phyloP scores from a whole-genome alignment of 2,888 invertebrate genomes.

The Tiliacea aurago region DNA sequence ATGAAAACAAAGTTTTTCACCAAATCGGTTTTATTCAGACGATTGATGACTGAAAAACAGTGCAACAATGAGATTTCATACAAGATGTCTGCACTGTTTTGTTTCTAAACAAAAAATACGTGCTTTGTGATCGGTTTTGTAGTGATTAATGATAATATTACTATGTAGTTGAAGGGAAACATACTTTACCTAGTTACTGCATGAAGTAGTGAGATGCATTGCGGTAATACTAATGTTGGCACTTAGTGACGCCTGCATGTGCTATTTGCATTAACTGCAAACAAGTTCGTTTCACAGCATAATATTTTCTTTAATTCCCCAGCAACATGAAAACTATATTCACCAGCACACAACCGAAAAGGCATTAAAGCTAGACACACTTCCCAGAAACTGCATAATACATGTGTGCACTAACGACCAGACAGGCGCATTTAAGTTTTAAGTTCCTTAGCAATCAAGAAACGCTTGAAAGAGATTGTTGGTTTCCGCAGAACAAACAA shows the following conservation, averaged over 20 bases:
- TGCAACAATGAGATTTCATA: too few relatives aligned
- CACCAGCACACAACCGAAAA: conserved; percentile 37
- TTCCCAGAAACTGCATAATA: conserved; percentile 62
- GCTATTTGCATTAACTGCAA: conserved; percentile 18
- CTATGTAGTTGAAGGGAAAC: too few relatives aligned
- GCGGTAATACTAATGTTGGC: conserved; percentile 5
- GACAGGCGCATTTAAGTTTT: conserved; percentile 71
- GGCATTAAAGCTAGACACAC: conserved; percentile 47
- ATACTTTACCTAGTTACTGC: neutral
- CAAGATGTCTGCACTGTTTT: too few relatives aligned
- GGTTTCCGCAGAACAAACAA: conserved; percentile 61
- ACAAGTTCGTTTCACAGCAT: conserved; percentile 11
- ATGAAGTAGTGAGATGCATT: neutral
- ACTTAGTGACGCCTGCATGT: neutral
- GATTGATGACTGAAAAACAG: too few relatives aligned
- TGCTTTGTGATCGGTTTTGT: too few relatives aligned
- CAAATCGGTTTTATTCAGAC: too few relatives aligned
- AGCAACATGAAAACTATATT: conserved; percentile 36
- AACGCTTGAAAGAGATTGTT: conserved; percentile 65
- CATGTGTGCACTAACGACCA: conserved; percentile 58
- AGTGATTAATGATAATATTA: too few relatives aligned
- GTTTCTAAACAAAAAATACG: too few relatives aligned
- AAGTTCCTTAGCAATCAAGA: conserved; percentile 73
- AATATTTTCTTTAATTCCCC: conserved; percentile 31
- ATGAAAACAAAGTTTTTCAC: too few relatives aligned